Evolutionary conservation across 2,888 invertebrate species (phyloP), one percentile per base, ranked within the genome.

Genomic region (Vesta saturnalis): DNA sequence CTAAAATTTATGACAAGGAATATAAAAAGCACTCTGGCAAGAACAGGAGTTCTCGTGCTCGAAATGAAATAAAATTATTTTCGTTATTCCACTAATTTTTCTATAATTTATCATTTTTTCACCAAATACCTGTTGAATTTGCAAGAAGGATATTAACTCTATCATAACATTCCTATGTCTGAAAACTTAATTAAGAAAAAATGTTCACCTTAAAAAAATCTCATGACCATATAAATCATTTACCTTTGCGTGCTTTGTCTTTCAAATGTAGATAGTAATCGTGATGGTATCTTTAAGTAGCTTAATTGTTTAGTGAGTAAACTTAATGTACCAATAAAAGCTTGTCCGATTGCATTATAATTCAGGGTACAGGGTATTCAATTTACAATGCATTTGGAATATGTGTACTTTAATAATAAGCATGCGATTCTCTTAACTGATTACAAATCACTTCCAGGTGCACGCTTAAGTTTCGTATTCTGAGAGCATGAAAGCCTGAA

Each of bases 371-470:
- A n/a, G 54, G 23, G 35, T 35, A 60, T 56, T 47, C 10, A 18
- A 60, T 57, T 66, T 56, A 61, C 56, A 57, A 64, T 58, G 57
- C 47, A 61, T 16, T 16, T 47, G 12, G 46, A 68, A 23, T 46
- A 56, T 35, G 35, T 46, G 62, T 47, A 39, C 62, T 55, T 49
- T 52, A 58, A 67, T 67, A 67, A 62, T 52, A 58, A 64, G 58
- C 57, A 12, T 47, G 64, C 63, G 65, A 67, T 70, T 70, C 66
- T 68, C 67, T 60, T 62, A 59, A 58, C 64, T 65, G 71, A 71
- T 71, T 71, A 62, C 67, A 58, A 64, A 68, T 71, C 65, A 71
- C 58, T 67, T 71, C 71, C 71, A 68, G 70, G 70, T 70, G 70
- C 65, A 54, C 59, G 60, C 58, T 18, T 22, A 18, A 52, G 64